Percentiles rank a stretch among this genome's conserved stretches.
These are phyloP conservation scores for Dorcus parallelipipedus DNA, from an alignment of 2,888 invertebrate species.

Conservation along the genomic window DNA sequence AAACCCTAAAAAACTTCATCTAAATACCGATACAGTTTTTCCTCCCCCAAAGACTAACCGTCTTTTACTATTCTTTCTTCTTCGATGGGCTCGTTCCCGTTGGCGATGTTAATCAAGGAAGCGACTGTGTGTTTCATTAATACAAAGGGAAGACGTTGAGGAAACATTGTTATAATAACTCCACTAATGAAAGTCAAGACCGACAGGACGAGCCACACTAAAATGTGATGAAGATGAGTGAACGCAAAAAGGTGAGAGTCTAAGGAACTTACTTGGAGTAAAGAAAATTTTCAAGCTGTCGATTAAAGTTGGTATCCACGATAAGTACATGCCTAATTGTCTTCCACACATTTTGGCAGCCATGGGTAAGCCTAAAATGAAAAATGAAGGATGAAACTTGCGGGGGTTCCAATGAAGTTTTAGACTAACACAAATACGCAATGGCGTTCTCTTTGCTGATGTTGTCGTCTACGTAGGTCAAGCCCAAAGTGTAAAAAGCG, in stretches of 20 bases:
- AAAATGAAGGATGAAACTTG: conserved; percentile 5
- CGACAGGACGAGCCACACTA: conserved; percentile 54
- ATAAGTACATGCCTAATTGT: conserved; percentile 38
- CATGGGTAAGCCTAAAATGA: conserved; percentile 36
- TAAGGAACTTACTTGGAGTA: conserved; percentile 28
- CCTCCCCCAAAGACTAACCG: conserved; percentile 20
- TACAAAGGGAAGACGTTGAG: conserved; percentile 53
- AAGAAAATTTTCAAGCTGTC: conserved; percentile 29
- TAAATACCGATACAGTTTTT: background rate
- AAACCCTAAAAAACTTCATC: conserved; percentile 39
- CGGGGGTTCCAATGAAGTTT: background rate
- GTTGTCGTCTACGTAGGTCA: conserved; percentile 62
- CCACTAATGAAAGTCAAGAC: conserved; percentile 50
- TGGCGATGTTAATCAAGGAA: conserved; percentile 51
- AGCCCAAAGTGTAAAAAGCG: conserved; percentile 55
- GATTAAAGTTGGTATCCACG: conserved; percentile 34
- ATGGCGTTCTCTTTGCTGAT: conserved; percentile 53
- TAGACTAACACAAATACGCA: conserved; percentile 45
- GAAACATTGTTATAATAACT: conserved; percentile 55
- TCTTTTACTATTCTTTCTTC: conserved; percentile 15
- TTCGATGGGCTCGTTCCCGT: conserved; percentile 30
- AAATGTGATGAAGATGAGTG: conserved; percentile 5
- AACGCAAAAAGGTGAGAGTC: background rate
- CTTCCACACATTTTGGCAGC: conserved; percentile 36
- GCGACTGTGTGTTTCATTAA: conserved; percentile 57